phyloP scores from a whole-genome alignment of 2,888 invertebrate species.

The Smittia sp. region DNA sequence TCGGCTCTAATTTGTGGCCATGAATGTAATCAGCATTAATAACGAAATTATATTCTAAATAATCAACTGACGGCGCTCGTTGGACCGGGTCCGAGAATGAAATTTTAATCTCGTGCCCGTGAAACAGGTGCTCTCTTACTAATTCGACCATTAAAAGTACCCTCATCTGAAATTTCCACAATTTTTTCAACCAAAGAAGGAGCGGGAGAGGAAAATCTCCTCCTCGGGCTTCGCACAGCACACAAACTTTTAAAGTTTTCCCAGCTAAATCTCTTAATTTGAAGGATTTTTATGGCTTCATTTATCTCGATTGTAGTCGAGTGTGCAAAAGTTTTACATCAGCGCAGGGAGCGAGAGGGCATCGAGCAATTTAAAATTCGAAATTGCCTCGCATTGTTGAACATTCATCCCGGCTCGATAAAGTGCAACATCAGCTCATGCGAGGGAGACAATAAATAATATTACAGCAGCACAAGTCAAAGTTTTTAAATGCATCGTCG shows the following conservation, averaged over 20 bases:
- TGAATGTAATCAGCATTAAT: constrained; percentile 20
- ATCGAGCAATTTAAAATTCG: constrained; percentile 4
- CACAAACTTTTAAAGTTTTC: neutral
- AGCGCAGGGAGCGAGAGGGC: neutral
- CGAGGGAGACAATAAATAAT: constrained; percentile 33
- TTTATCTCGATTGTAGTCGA: constrained; percentile 23
- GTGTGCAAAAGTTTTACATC: constrained; percentile 11
- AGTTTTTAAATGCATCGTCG: constrained; percentile 25
- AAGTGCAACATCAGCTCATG: constrained; percentile 26
- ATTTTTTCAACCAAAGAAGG: neutral
- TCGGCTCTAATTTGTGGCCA: constrained; percentile 17
- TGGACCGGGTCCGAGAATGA: neutral
- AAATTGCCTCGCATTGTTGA: constrained; percentile 18
- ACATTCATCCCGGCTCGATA: neutral
- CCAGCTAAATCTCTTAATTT: constrained; percentile 18
- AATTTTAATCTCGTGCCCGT: constrained; percentile 11
- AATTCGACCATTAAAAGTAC: constrained; percentile 15
- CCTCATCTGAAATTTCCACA: neutral
- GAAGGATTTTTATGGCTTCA: constrained; percentile 22
- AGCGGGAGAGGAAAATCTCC: neutral
- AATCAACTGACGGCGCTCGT: constrained; percentile 15
- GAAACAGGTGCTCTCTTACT: constrained; percentile 2
- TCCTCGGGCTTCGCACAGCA: no score
- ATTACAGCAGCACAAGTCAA: constrained; percentile 26
- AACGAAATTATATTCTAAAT: constrained; percentile 22